These are phyloP conservation scores for Eufriesea mexicana DNA, from an alignment of 1,140 invertebrate genomes.

Conservation along the genomic window DNA sequence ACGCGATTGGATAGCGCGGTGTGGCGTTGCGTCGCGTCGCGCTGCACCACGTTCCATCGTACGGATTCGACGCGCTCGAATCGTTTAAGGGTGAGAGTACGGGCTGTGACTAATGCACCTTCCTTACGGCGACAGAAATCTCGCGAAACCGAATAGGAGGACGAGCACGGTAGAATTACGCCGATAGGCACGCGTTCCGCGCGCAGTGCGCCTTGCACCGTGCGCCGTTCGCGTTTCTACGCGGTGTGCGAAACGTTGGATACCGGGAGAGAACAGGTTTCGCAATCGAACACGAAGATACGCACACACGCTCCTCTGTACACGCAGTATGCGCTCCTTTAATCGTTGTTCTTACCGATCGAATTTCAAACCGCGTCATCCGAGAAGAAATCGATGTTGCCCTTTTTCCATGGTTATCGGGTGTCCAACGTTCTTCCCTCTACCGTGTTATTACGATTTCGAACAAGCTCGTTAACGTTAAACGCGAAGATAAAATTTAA, in stretches of 20 bases:
- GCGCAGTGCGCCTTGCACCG: too few species aligned
- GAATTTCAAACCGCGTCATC: conserved; percentile 38
- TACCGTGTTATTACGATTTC: not conserved
- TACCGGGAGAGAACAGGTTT: not conserved
- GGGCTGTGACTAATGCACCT: conserved; percentile 66
- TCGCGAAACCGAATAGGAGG: not conserved
- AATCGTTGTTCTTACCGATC: conserved; percentile 51
- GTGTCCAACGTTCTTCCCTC: not conserved
- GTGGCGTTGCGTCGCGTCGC: too few species aligned
- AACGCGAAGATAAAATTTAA: not conserved
- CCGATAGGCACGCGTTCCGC: not conserved
- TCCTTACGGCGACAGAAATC: conserved; percentile 22
- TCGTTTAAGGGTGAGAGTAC: conserved; percentile 55
- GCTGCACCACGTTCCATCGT: conserved; percentile 22
- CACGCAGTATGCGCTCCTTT: conserved; percentile 22
- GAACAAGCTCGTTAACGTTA: not conserved
- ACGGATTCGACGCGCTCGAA: conserved; percentile 53
- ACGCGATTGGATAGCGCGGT: not conserved
- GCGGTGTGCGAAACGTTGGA: not conserved
- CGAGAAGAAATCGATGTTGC: conserved; percentile 30
- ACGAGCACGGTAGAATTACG: conserved; percentile 4
- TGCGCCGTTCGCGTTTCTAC: not conserved
- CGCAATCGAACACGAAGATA: not conserved
- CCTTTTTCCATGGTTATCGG: conserved; percentile 14
- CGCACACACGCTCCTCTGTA: not conserved